These are phyloP conservation scores for Dinocampus coccinellae DNA, from an alignment of 2,888 invertebrate species.

Conservation along the genomic window DNA sequence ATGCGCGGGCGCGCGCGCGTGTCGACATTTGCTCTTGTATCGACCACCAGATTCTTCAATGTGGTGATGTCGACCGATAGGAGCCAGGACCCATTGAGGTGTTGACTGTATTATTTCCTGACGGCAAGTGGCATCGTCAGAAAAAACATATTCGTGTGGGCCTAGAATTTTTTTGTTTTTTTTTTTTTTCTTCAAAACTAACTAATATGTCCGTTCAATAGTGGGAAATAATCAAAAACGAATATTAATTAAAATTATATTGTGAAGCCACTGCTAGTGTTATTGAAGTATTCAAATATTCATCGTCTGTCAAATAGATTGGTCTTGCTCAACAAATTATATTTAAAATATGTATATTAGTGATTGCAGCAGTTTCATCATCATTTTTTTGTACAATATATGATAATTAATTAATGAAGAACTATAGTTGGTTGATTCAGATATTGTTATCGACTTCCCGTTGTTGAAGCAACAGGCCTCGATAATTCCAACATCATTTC, in stretches of 20 bases:
- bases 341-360: neutral
- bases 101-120: neutral
- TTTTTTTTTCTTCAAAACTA: too few species aligned
- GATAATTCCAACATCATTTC: neutral
- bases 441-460: constrained; percentile 5
- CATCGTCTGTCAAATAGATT: too few species aligned
- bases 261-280: neutral
- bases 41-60: constrained; percentile 55
- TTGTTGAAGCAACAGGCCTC: constrained; percentile 17
- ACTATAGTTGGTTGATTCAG: neutral
- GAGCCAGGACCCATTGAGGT: neutral
- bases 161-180: too few species aligned
- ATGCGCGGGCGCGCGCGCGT: constrained; percentile 52
- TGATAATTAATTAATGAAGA: neutral
- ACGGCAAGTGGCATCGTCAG: neutral
- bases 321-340: too few species aligned
- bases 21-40: constrained; percentile 51
- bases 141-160: neutral
- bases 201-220: neutral
- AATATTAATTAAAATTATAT: neutral
- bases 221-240: neutral
- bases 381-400: neutral
- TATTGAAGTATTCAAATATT: neutral
- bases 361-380: neutral
- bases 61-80: constrained; percentile 12